Conservation (phyloP, 2,113 vertebrate genomes). For the Odontesthes bonariensis region DNA sequence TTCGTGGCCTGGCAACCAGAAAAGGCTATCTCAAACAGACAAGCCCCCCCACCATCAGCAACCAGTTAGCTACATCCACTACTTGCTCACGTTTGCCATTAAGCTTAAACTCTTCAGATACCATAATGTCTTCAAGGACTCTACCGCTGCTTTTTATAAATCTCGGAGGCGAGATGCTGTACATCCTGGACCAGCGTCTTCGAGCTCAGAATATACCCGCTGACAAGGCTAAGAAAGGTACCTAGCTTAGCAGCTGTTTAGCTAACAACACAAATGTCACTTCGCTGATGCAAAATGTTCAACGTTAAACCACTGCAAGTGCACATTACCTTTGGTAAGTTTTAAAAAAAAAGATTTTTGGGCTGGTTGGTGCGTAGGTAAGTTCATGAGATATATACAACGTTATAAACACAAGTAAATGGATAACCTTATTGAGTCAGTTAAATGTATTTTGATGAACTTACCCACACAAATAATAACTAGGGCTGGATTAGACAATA, state of each 20-base stretch:
- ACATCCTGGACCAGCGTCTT: conserved; percentile 95
- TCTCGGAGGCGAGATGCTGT: conserved; percentile 97
- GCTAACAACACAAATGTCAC: conserved; percentile 40
- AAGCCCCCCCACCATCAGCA: conserved; percentile 10
- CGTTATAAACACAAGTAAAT: not conserved
- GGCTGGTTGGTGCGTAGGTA: not conserved
- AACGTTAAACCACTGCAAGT: not conserved
- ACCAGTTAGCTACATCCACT: conserved; percentile 16
- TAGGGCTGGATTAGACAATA: not conserved
- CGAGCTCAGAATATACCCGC: conserved; percentile 93
- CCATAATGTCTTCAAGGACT: conserved; percentile 87
- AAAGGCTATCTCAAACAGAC: conserved; percentile 60
- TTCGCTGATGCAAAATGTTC: not conserved
- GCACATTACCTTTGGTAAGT: not conserved
- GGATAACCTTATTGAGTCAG: not conserved
- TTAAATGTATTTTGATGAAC: not conserved
- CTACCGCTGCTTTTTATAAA: conserved; percentile 95
- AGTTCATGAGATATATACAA: not conserved
- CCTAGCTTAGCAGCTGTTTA: conserved; percentile 45
- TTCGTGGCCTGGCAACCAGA: conserved; percentile 82
- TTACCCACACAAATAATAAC: not conserved
- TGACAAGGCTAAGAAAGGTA: conserved; percentile 97
- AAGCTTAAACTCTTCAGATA: not conserved
- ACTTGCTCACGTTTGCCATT: not conserved
- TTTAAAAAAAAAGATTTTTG: not conserved